Conservation (phyloP, 2,888 invertebrate species). For the Acleris holmiana region DNA sequence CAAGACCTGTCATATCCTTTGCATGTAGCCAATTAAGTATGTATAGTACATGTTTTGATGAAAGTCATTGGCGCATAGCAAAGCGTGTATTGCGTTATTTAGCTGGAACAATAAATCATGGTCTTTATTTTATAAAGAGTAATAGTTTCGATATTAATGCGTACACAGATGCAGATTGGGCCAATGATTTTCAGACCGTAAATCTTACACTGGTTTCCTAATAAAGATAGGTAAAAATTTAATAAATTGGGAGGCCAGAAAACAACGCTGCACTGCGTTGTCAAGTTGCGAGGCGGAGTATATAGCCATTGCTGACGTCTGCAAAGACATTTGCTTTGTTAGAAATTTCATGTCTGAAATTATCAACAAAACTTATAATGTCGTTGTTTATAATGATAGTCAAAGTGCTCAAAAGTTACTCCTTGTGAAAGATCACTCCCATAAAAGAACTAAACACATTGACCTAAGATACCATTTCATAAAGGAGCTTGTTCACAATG, state of each 20-base stretch:
- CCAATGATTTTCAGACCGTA: constrained; percentile 4
- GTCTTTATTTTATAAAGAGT: background rate
- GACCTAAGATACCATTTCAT: constrained; percentile 2
- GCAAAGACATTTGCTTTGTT: background rate
- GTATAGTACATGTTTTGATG: constrained; percentile 17
- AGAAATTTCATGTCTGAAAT: constrained; percentile 1
- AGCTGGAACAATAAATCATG: constrained; percentile 1
- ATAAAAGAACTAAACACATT: constrained; percentile 7
- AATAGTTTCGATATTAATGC: background rate
- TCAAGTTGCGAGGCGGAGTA: background rate
- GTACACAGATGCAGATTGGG: background rate
- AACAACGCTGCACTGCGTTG: background rate
- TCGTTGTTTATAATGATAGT: background rate
- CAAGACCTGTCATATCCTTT: constrained; percentile 32
- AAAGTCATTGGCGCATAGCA: constrained; percentile 22
- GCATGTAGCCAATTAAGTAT: constrained; percentile 32
- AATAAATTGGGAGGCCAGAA: background rate
- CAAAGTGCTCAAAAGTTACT: constrained; percentile 2
- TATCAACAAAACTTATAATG: constrained; percentile 3
- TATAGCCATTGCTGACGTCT: background rate
- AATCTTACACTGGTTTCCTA: constrained; percentile 8
- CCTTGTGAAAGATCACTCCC: constrained; percentile 1
- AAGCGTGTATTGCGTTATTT: constrained; percentile 2
- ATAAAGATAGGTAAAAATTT: constrained; percentile 4
- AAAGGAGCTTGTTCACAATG: constrained; percentile 2